phyloP scores from a whole-genome alignment of 2,888 invertebrate genomes.

The Noctua fimbriata region DNA sequence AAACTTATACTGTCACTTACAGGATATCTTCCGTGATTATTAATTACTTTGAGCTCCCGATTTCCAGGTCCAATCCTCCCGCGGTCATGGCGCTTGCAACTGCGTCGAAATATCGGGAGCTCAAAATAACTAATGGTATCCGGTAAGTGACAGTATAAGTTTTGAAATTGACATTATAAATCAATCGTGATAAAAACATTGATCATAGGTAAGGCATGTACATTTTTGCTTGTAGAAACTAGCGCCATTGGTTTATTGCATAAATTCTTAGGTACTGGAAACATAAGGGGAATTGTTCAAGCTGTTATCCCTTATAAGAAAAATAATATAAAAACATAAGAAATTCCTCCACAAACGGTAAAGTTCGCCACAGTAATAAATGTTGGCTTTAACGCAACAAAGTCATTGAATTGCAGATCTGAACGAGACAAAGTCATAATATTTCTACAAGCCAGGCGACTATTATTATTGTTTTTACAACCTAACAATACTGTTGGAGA shows the following conservation, averaged over 20 bases:
- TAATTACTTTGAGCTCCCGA: too few species aligned
- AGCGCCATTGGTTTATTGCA: constrained; percentile 15
- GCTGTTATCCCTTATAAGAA: constrained; percentile 12
- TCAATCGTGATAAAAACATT: neutral
- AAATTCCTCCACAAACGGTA: constrained; percentile 31
- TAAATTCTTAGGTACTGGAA: neutral
- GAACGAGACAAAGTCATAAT: constrained; percentile 36
- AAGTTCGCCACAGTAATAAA: constrained; percentile 16
- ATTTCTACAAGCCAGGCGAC: constrained; percentile 6
- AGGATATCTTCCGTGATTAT: too few species aligned
- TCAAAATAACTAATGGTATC: too few species aligned
- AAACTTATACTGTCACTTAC: too few species aligned
- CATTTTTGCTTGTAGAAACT: neutral
- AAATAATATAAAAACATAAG: constrained; percentile 24
- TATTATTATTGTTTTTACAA: constrained; percentile 39
- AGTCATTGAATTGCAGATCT: constrained; percentile 62
- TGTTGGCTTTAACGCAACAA: constrained; percentile 42
- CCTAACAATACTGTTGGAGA: constrained; percentile 27
- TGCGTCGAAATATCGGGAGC: too few species aligned
- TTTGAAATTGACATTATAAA: neutral
- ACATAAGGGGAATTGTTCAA: neutral
- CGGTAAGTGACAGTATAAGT: too few species aligned
- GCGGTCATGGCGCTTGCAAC: too few species aligned
- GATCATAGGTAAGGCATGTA: neutral
- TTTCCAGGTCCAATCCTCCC: too few species aligned